Percentiles rank a stretch among this genome's conserved stretches.
phyloP scores from a whole-genome alignment of 2,113 vertebrate genomes.

The Pseudorasbora parva region DNA sequence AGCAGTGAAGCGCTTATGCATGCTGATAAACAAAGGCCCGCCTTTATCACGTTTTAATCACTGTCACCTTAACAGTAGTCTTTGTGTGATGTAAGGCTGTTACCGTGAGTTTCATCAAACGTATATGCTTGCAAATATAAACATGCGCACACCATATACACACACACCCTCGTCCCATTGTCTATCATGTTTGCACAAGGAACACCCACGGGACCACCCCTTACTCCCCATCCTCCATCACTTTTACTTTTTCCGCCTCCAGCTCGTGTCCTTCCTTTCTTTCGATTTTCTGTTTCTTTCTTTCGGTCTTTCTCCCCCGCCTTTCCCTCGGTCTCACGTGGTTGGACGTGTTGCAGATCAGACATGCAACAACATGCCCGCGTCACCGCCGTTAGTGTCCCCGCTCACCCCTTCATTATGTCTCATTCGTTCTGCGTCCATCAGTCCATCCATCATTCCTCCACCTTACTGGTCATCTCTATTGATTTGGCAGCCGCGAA shows the following conservation, averaged over 20 bases:
- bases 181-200: constrained; percentile 53
- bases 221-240: constrained; percentile 39
- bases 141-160: background rate
- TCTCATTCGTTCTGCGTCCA: constrained; percentile 36
- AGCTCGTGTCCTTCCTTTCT: constrained; percentile 13
- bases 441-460: constrained; percentile 40
- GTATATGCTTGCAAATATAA: background rate
- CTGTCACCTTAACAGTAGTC: constrained; percentile 21
- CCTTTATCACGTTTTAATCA: constrained; percentile 45
- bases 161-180: constrained; percentile 41
- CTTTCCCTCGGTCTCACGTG: constrained; percentile 9
- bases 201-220: constrained; percentile 63
- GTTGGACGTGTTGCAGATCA: constrained; percentile 50
- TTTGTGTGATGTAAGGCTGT: background rate
- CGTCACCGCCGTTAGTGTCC: constrained; percentile 35
- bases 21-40: constrained; percentile 41
- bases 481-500: constrained; percentile 33
- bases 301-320: constrained; percentile 10
- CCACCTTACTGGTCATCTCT: constrained; percentile 40
- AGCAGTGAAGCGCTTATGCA: constrained; percentile 30
- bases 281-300: background rate
- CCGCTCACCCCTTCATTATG: constrained; percentile 35
- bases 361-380: constrained; percentile 49
- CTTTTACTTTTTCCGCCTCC: constrained; percentile 59
- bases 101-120: constrained; percentile 29